Evolutionary conservation across 2,797 vertebrate species (phyloP), one percentile per base, ranked within the genome.

Genomic region (Schizopygopsis pylzovi): DNA sequence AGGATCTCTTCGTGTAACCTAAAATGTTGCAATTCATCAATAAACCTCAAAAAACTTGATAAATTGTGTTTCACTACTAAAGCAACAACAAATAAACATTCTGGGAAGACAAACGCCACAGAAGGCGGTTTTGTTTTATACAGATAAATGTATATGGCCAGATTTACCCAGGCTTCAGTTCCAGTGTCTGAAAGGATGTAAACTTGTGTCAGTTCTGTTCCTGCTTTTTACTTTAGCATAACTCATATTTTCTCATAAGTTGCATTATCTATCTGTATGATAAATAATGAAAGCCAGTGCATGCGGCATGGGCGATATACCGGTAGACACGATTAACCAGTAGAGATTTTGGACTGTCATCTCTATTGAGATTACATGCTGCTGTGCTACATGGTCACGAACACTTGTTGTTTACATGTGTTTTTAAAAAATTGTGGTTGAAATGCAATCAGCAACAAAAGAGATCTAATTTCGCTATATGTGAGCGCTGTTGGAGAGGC

Each of bases 111-210:
- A 80, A 72, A 43, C 1, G 11, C 43, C 20, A 4, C 61, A n/a
- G 20, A 49, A n/a, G 12, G 15, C 22, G 56, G 22, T 33, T 28
- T 25, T 70, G 59, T 72, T 85, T 79, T 20, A 37, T 45, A 49
- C 73, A 72, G 56, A 81, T 67, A 28, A 28, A 28, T 28, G 28
- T 28, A 28, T 28, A 86, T 79, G 90, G 91, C 89, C 90, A 91
- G 90, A 92, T 91, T 91, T 90, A 90, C 88, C 76, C 63, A 84
- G 86, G 82, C 87, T 90, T 91, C 78, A 85, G 89, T 89, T 90
- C 88, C 89, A 90, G 41, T 88, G 79, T 85, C 67, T 78, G 70
- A 88, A 80, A 61, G 8, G 83, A 87, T 70, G 33, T 76, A 54
- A 22, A 59, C 10, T 20, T 37, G 18, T 22, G 49, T 89, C 79